phyloP scores from a whole-genome alignment of 2,888 invertebrate genomes.

The Charanyca ferruginea region DNA sequence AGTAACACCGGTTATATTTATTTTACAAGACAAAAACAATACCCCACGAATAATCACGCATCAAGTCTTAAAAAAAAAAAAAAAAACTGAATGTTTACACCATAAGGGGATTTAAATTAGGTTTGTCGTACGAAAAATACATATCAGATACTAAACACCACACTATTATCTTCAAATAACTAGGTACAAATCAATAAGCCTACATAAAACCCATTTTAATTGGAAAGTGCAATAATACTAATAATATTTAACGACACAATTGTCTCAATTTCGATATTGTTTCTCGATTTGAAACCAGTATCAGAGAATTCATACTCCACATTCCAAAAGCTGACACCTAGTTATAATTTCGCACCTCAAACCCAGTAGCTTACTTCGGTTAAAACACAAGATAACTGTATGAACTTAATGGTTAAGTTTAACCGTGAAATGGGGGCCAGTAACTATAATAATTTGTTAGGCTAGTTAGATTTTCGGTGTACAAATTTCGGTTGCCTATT shows the following conservation, averaged over 20 bases:
- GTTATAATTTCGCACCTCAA: conserved; percentile 54
- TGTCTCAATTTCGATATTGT: conserved; percentile 51
- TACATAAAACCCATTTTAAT: conserved; percentile 34
- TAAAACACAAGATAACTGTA: conserved; percentile 51
- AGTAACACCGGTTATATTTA: too few species aligned
- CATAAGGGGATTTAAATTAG: too few species aligned
- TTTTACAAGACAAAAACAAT: too few species aligned
- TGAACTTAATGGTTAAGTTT: conserved; percentile 32
- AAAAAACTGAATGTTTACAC: too few species aligned
- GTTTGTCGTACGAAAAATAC: neutral
- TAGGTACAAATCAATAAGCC: conserved; percentile 17
- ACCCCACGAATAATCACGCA: too few species aligned
- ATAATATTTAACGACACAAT: conserved; percentile 43
- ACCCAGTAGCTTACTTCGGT: conserved; percentile 46
- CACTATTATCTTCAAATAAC: conserved; percentile 26
- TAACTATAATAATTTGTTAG: conserved; percentile 28
- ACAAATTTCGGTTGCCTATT: conserved; percentile 19
- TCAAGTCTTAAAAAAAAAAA: too few species aligned
- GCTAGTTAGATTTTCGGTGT: conserved; percentile 3
- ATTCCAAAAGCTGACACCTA: conserved; percentile 51
- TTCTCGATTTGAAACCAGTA: conserved; percentile 56
- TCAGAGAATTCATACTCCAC: conserved; percentile 49
- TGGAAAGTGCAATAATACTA: conserved; percentile 29
- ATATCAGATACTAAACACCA: conserved; percentile 13
- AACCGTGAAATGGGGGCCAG: conserved; percentile 40